phyloP scores from a whole-genome alignment of 2,113 vertebrate genomes.

The Sula dactylatra region DNA sequence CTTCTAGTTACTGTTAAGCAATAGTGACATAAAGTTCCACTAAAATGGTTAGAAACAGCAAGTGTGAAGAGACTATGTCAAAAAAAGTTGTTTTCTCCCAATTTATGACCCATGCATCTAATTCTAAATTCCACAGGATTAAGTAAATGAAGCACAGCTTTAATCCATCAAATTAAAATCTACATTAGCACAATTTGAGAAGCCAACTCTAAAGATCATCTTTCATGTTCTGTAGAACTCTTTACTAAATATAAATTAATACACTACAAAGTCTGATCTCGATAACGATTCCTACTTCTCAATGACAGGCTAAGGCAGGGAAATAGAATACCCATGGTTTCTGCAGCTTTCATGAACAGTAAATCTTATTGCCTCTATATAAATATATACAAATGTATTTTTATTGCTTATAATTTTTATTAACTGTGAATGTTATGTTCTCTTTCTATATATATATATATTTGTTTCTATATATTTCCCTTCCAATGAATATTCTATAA shows the following conservation, averaged over 20 bases:
- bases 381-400: not conserved
- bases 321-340: not conserved
- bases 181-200: not conserved
- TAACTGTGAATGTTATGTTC: not conserved
- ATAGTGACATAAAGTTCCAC: not conserved
- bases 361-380: not conserved
- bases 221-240: not conserved
- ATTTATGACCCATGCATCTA: constrained; percentile 23
- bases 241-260: constrained; percentile 8
- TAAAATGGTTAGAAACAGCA: not conserved
- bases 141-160: constrained; percentile 41
- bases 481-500: not conserved
- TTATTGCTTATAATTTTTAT: not conserved
- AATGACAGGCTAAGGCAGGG: not conserved
- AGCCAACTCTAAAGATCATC: not conserved
- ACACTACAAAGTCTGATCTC: not conserved
- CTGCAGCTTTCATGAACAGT: not conserved
- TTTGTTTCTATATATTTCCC: not conserved
- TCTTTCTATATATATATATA: not conserved
- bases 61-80: not conserved
- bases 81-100: constrained; percentile 20
- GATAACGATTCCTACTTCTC: not conserved
- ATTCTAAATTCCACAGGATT: not conserved
- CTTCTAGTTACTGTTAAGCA: not conserved
- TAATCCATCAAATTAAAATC: constrained; percentile 34